Conservation (phyloP, 2,113 vertebrate genomes). For the Pteronura brasiliensis region DNA sequence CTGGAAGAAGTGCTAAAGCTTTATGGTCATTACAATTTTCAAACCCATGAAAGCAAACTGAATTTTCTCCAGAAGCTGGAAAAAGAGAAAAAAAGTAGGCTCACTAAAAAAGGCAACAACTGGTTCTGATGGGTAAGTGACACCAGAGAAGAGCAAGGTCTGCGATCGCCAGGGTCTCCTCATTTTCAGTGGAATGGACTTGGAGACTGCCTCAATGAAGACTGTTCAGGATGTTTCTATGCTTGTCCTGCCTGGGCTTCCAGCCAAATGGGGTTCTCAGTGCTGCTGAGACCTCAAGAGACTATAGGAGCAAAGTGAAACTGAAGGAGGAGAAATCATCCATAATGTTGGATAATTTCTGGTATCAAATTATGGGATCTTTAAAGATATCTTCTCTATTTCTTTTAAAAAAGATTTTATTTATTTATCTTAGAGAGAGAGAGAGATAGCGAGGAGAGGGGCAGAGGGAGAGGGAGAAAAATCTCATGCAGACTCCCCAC, state of each 20-base stretch:
- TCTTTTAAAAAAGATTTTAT: not conserved
- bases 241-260: constrained; percentile 92
- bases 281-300: constrained; percentile 97
- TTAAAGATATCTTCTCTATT: not conserved
- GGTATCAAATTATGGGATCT: not conserved
- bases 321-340: constrained; percentile 96
- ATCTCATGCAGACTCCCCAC: not conserved
- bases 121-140: constrained; percentile 84
- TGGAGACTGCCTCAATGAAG: constrained; percentile 95
- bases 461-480: not conserved
- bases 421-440: not conserved
- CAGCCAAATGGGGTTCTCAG: constrained; percentile 92
- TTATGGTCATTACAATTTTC: constrained; percentile 88
- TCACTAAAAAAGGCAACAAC: constrained; percentile 76
- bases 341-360: constrained; percentile 84
- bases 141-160: constrained; percentile 91
- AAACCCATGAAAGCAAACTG: constrained; percentile 88
- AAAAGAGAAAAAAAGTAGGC: constrained; percentile 87
- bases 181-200: constrained; percentile 91
- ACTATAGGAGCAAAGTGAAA: constrained; percentile 96
- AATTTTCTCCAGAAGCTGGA: constrained; percentile 86
- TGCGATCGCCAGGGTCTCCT: constrained; percentile 93
- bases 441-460: not conserved
- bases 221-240: constrained; percentile 96
- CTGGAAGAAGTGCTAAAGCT: constrained; percentile 86